Base-by-base conservation (phyloP, 1,140 invertebrate genomes). In the Drosophila nikananu region DNA sequence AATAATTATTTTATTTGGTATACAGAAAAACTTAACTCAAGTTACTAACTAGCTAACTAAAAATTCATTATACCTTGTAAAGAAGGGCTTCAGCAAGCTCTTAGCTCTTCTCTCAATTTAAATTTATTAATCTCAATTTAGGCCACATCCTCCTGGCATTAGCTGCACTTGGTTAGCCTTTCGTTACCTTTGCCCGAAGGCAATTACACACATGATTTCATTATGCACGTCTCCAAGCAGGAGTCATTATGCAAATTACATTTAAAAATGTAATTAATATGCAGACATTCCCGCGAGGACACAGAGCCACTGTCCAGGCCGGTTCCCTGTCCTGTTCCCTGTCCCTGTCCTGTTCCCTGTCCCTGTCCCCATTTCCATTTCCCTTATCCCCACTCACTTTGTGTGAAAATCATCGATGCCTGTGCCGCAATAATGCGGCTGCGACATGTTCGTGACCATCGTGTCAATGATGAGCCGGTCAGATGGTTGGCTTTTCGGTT, bases 391-490 rank as follows among this genome's bases (percentile, higher is more conserved):
- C n/a, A 39, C 84, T 93, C 77, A 93, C 92, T 91, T 78, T 62
- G 92, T 92, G 77, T 93, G 91, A 72, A 93, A 93, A 81, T 92
- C 80, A 77, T 93, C 90, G 52, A 93, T 58, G 55, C 77, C 80
- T 21, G 84, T 73, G 80, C 92, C 92, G 62, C 92, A 93, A 62
- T 92, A 93, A 89, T 91, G 83, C 77, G 91, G 87, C 75, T 86
- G 71, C 63, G 91, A 86, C 81, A 90, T 86, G 76, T 92, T 92
- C 83, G 91, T 86, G 76, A 86, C 91, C 91, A 92, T 92, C 73
- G 52, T 91, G 86, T 77, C 76, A 86, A 90, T 90, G 70, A 52
- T 62, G 58, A 44, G 42, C 52, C 44, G 68, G 52, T 66, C 63
- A 21, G 59, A 23, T 72, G 46, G 35, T 78, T 19, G 67, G 21